These are phyloP conservation scores for Myiozetetes cayanensis DNA, from an alignment of 2,113 vertebrate genomes.

Conservation along the genomic window DNA sequence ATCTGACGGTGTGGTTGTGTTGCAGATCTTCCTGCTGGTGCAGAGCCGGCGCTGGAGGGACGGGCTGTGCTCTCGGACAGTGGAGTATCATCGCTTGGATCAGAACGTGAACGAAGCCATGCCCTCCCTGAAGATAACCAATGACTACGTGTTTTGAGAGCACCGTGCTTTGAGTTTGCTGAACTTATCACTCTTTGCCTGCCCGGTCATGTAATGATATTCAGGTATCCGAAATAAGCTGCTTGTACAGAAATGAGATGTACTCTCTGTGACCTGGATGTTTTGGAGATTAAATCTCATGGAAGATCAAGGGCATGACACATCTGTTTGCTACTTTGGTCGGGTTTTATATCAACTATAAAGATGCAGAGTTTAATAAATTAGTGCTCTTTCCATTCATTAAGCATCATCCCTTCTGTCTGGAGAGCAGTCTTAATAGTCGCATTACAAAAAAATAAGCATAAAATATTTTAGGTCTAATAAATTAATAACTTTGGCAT, in stretches of 20 bases:
- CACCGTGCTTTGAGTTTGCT: slow-evolving; percentile 57
- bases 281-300: slow-evolving; percentile 62
- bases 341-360: slow-evolving; percentile 48
- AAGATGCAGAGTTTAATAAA: slow-evolving; percentile 44
- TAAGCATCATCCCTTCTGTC: slow-evolving; percentile 43
- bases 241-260: slow-evolving; percentile 55
- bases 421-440: slow-evolving; percentile 57
- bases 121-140: slow-evolving; percentile 96
- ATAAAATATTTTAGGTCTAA: slow-evolving; percentile 26
- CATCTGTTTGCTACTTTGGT: slow-evolving; percentile 58
- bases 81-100: slow-evolving; percentile 92
- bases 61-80: slow-evolving; percentile 86
- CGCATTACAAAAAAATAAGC: slow-evolving; percentile 29
- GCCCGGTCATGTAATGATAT: slow-evolving; percentile 64
- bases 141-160: slow-evolving; percentile 91
- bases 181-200: slow-evolving; percentile 66
- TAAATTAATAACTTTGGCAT: slow-evolving; percentile 21
- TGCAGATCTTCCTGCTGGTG: slow-evolving; percentile 87
- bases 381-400: slow-evolving; percentile 43
- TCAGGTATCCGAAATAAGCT: slow-evolving; percentile 62
- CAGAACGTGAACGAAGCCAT: slow-evolving; percentile 95
- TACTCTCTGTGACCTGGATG: slow-evolving; percentile 60
- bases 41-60: slow-evolving; percentile 94
- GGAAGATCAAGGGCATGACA: slow-evolving; percentile 49
- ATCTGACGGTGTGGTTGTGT: too few species aligned